Evolutionary conservation across 2,797 vertebrate genomes (phyloP).

Genomic region (Nannoperca obscura): DNA sequence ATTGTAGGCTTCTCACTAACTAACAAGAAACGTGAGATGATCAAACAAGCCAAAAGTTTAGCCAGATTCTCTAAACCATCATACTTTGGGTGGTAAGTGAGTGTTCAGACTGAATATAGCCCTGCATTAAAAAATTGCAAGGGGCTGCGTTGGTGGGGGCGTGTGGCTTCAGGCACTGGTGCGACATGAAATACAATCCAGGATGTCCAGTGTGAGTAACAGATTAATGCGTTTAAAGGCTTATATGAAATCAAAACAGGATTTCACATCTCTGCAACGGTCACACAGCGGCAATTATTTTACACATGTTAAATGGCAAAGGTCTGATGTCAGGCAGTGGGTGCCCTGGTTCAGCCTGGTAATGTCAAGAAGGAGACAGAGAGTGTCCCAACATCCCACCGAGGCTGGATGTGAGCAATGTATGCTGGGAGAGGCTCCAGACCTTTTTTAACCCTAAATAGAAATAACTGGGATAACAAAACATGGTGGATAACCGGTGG

Average conservation of each 20-base stretch:
- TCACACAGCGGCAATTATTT: slow-evolving; percentile 4
- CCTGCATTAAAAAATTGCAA: not conserved
- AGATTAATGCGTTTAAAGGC: slow-evolving; percentile 17
- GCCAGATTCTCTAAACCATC: slow-evolving; percentile 8
- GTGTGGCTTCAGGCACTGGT: slow-evolving; percentile 2
- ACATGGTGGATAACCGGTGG: slow-evolving; percentile 12
- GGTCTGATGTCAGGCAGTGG: slow-evolving; percentile 73
- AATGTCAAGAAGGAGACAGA: slow-evolving; percentile 62
- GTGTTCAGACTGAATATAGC: not conserved
- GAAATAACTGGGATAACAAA: slow-evolving; percentile 16
- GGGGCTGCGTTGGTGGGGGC: not conserved
- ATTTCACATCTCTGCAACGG: not conserved
- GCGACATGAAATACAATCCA: slow-evolving; percentile 7
- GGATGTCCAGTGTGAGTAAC: slow-evolving; percentile 17
- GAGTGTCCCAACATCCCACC: no score
- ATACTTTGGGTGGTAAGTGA: not conserved
- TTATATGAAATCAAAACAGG: not conserved
- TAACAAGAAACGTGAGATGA: slow-evolving; percentile 7
- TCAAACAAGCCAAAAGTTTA: slow-evolving; percentile 19
- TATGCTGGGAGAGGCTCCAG: not conserved
- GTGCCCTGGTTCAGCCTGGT: slow-evolving; percentile 62
- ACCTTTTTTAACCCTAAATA: slow-evolving; percentile 16
- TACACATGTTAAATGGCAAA: slow-evolving; percentile 78
- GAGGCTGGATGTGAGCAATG: slow-evolving; percentile 7
- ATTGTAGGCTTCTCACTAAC: not conserved